Evolutionary conservation across 2,888 invertebrate species (phyloP).

Genomic region (Agonopterix subpropinquella): DNA sequence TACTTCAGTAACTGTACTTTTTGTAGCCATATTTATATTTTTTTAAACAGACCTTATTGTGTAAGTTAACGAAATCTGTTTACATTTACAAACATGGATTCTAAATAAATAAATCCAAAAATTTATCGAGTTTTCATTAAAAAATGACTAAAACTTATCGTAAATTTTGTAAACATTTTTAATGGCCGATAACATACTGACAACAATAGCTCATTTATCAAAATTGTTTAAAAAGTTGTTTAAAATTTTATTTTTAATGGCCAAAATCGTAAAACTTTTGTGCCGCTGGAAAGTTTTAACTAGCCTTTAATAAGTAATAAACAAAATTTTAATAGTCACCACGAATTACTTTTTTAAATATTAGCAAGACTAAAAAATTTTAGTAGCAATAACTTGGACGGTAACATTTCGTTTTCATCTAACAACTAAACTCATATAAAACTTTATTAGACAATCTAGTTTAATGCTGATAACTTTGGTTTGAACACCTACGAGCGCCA

Average conservation of each 20-base stretch:
- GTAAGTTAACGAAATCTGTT: constrained; percentile 58
- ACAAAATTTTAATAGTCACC: constrained; percentile 5
- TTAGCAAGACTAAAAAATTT: no score
- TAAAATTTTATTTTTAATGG: constrained; percentile 6
- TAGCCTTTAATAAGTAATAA: constrained; percentile 14
- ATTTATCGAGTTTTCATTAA: constrained; percentile 10
- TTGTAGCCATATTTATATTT: constrained; percentile 71
- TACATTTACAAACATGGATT: constrained; percentile 70
- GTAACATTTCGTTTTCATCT: no score
- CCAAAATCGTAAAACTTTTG: constrained; percentile 7
- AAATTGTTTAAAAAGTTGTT: neutral
- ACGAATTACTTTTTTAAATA: neutral
- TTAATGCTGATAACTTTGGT: no score
- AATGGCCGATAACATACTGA: no score
- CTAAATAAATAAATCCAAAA: constrained; percentile 72
- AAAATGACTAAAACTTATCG: neutral
- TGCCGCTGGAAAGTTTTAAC: constrained; percentile 8
- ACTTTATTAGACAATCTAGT: no score
- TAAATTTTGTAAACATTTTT: neutral
- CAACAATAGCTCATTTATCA: no score
- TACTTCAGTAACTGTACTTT: constrained; percentile 53
- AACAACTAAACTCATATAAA: no score
- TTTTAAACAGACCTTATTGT: constrained; percentile 64
- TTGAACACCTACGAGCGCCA: no score
- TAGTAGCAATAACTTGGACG: no score